These are phyloP conservation scores for Plebejus melissa DNA, from an alignment of 2,888 invertebrate species.

Conservation along the genomic window DNA sequence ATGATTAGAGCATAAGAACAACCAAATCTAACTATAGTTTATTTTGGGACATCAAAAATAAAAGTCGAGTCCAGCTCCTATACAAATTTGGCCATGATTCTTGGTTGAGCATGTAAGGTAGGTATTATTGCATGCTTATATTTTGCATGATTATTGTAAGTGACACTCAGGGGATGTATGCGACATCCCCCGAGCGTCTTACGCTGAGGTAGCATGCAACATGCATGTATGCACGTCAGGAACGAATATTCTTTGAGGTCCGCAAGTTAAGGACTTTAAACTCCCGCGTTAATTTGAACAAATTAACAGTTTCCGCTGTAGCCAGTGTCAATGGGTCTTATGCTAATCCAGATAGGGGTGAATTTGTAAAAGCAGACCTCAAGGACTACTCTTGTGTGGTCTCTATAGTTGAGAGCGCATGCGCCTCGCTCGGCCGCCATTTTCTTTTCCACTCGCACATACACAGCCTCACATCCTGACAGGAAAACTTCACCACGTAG, in stretches of 20 bases:
- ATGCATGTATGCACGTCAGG: neutral
- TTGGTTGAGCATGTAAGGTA: neutral
- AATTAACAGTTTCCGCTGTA: constrained; percentile 30
- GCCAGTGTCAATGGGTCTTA: constrained; percentile 33
- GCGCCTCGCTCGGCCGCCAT: constrained; percentile 64
- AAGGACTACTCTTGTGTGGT: constrained; percentile 30
- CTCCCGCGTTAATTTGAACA: constrained; percentile 53
- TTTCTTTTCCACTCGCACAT: constrained; percentile 63
- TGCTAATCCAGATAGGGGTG: constrained; percentile 22
- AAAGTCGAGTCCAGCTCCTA: too few species aligned
- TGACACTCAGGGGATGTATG: too few species aligned
- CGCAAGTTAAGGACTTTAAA: constrained; percentile 68
- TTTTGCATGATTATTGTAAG: too few species aligned
- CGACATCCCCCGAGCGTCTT: neutral
- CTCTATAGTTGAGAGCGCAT: constrained; percentile 46
- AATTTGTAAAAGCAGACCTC: constrained; percentile 32
- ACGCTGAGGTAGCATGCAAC: neutral
- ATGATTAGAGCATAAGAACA: too few species aligned
- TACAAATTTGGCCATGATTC: too few species aligned
- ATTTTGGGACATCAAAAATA: too few species aligned
- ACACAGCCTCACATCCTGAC: constrained; percentile 36
- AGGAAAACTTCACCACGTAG: constrained; percentile 41
- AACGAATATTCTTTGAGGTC: constrained; percentile 66
- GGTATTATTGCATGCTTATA: neutral
- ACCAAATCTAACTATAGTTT: too few species aligned